Evolutionary conservation across 2,797 vertebrate genomes (phyloP), one percentile per base, ranked within the genome.

Genomic region (Micropoecilia bifurca): DNA sequence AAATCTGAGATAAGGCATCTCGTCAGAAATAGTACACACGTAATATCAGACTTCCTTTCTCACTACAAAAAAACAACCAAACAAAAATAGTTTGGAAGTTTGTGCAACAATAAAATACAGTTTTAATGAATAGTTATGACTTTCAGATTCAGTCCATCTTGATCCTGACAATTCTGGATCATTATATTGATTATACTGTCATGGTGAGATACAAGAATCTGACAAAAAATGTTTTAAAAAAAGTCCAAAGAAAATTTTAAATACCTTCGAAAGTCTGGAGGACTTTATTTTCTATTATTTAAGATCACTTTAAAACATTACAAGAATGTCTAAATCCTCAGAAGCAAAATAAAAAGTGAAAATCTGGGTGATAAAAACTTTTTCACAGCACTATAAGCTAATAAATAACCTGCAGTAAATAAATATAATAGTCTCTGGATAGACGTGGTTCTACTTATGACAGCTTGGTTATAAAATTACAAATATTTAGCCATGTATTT

Each of bases 1-100:
- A 89, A 87, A 92, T 74, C 68, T 80, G 80, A 92, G 90, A 89
- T 90, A 88, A 88, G 82, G 75, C 53, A 4, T 83, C 79, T 78
- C 76, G 61, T 83, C 55, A 76, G 55, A 81, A 55, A 83, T 76
- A n/a, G 46, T 71, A 85, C 76, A 75, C 68, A 76, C 80, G 61
- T 71, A 80, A 86, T 79, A 82, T 79, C 30, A 50, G 69, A 71
- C 75, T 86, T 90, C 85, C 91, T 89, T 81, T 80, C 79, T 45
- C 53, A 82, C 22, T 22, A 61, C 16, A 46, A 74, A 86, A 79
- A 77, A 83, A 81, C 77, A 82, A 69, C 18, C 78, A 14, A 14
- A 79, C 12, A 71, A 25, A 28, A 71, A n/a, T 43, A 13, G 39
- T 9, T 71, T 71, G 5, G 14, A 13, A 45, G 7, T n/a, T 43